Percentiles rank a stretch among this genome's conserved stretches.
These are phyloP conservation scores for Apamea epomidion DNA, from an alignment of 2,888 invertebrate genomes.

Conservation along the genomic window DNA sequence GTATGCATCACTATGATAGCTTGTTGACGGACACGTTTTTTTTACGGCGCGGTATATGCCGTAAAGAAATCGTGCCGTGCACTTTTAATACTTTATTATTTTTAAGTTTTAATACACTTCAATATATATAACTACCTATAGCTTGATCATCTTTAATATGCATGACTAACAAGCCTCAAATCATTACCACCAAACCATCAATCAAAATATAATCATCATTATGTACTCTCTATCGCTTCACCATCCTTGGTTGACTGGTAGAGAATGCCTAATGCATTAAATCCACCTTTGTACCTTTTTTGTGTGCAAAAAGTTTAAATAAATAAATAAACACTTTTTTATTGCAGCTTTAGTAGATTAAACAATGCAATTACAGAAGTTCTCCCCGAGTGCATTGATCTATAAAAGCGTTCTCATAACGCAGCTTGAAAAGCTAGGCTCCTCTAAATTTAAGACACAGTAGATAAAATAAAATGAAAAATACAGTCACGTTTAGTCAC, in stretches of 20 bases:
- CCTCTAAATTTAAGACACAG: conserved; percentile 23
- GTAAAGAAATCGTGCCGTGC: no score
- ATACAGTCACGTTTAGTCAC: conserved; percentile 69
- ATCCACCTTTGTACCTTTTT: background rate
- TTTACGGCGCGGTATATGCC: no score
- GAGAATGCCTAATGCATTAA: no score
- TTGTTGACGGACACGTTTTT: no score
- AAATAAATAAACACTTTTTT: background rate
- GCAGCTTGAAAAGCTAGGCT: background rate
- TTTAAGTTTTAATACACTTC: background rate
- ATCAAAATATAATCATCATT: no score
- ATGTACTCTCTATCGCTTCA: no score
- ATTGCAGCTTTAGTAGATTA: background rate
- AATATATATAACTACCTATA: no score
- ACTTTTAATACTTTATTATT: background rate
- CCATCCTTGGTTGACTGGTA: no score
- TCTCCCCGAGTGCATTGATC: background rate
- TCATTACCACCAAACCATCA: no score
- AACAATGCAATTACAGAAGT: background rate
- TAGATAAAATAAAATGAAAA: conserved; percentile 67
- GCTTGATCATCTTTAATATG: background rate
- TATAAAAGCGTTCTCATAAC: background rate
- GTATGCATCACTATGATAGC: no score
- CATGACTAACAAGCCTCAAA: background rate
- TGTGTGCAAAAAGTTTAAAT: background rate